Conservation (phyloP, 2,797 vertebrate species). For the Champsocephalus gunnari region DNA sequence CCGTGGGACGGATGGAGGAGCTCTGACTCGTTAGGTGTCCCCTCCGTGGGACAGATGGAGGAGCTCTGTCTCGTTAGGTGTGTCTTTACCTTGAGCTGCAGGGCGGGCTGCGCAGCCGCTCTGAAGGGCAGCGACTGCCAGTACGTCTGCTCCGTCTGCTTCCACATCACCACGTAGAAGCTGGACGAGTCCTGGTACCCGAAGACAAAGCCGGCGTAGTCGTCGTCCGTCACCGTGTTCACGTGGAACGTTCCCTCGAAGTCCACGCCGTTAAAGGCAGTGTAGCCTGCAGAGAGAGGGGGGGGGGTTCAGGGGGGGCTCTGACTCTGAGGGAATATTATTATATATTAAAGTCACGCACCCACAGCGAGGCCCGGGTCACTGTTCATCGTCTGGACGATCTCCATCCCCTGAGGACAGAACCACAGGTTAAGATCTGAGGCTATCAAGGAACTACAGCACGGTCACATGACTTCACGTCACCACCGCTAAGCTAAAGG, state of each 20-base stretch:
- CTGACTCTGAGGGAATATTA: not conserved
- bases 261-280: conserved; percentile 95
- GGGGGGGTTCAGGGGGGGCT: not conserved
- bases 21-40: too few relatives aligned
- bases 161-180: conserved; percentile 99
- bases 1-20: too few relatives aligned
- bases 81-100: conserved; percentile 90
- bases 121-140: conserved; percentile 94
- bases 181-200: conserved; percentile 96
- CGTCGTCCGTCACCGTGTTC: conserved; percentile 95
- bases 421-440: not conserved
- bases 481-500: too few relatives aligned
- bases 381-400: conserved; percentile 98
- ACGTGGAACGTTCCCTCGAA: conserved; percentile 97
- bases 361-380: conserved; percentile 95
- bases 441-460: too few relatives aligned
- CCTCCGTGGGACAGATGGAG: too few relatives aligned
- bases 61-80: too few relatives aligned
- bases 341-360: conserved; percentile 70
- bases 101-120: conserved; percentile 88
- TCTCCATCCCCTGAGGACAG: conserved; percentile 93
- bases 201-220: conserved; percentile 97
- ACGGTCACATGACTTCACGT: too few relatives aligned
- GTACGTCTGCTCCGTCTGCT: conserved; percentile 94
- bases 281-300: conserved; percentile 87